Conservation (phyloP, 2,888 invertebrate species). For the Rhabditophanes sp. region DNA sequence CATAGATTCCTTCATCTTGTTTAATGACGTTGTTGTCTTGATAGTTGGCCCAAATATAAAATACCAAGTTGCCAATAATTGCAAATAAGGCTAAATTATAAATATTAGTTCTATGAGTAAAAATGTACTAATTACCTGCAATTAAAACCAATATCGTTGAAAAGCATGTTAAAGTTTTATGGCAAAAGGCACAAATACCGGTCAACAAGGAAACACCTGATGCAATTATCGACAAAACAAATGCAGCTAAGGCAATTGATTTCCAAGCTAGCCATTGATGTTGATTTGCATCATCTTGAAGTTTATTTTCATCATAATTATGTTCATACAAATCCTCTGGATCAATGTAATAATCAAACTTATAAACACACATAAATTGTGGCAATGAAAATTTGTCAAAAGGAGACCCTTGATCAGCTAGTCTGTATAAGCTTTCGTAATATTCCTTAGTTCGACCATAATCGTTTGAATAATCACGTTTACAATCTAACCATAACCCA, state of each 20-base stretch:
- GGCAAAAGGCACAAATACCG: slow-evolving; percentile 24
- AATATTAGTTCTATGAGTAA: slow-evolving; percentile 4
- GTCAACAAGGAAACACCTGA: slow-evolving; percentile 15
- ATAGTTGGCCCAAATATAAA: slow-evolving; percentile 36
- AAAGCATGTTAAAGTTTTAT: slow-evolving; percentile 17
- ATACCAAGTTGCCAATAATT: slow-evolving; percentile 23
- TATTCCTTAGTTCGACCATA: slow-evolving; percentile 38
- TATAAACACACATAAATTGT: slow-evolving; percentile 38
- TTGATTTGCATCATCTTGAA: slow-evolving; percentile 41
- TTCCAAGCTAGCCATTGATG: slow-evolving; percentile 42
- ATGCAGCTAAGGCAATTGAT: slow-evolving; percentile 32
- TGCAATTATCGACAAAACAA: slow-evolving; percentile 23
- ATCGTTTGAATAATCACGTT: slow-evolving; percentile 40
- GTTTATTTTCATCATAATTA: slow-evolving; percentile 41
- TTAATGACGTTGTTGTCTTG: slow-evolving; percentile 42
- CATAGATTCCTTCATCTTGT: slow-evolving; percentile 37
- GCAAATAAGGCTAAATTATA: neutral
- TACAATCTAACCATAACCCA: slow-evolving; percentile 42
- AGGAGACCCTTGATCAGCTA: slow-evolving; percentile 36
- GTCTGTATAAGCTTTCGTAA: slow-evolving; percentile 33
- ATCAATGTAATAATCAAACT: slow-evolving; percentile 43
- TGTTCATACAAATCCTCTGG: slow-evolving; percentile 42
- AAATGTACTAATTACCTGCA: slow-evolving; percentile 16
- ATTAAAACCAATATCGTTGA: slow-evolving; percentile 31
- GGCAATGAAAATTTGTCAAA: slow-evolving; percentile 37